Evolutionary conservation across 2,113 vertebrate genomes (phyloP).

Genomic region (Dendropsophus ebraccatus): DNA sequence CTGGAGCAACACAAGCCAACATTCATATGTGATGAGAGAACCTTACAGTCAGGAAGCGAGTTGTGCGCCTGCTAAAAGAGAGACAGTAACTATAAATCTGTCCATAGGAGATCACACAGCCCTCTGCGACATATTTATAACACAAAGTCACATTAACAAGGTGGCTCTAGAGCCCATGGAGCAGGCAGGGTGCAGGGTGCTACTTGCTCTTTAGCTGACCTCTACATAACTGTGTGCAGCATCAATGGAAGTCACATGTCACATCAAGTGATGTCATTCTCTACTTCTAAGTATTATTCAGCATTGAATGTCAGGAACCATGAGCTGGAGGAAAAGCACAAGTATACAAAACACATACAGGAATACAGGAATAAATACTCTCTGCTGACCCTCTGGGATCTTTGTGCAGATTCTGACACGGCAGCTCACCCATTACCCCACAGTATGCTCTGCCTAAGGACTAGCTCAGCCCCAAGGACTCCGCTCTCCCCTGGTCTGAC

Average conservation of each 20-base stretch:
- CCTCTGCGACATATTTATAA: background rate
- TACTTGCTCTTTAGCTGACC: background rate
- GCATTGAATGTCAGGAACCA: background rate
- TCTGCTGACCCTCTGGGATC: too few species aligned
- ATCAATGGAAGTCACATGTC: background rate
- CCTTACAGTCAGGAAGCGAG: background rate
- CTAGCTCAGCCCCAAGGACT: too few species aligned
- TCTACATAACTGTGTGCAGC: background rate
- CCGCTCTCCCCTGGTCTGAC: too few species aligned
- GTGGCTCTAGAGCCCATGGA: background rate
- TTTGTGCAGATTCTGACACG: too few species aligned
- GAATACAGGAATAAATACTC: too few species aligned
- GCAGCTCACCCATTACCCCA: too few species aligned
- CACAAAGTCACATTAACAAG: background rate
- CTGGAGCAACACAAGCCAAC: background rate
- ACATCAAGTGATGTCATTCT: background rate
- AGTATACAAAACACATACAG: background rate
- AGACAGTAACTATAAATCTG: slow-evolving; percentile 9
- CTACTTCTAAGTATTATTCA: background rate
- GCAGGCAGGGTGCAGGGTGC: background rate
- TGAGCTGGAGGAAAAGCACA: background rate
- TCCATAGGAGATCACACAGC: background rate
- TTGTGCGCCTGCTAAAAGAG: background rate
- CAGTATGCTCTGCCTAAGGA: too few species aligned
- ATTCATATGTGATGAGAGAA: slow-evolving; percentile 3